These are phyloP conservation scores for Notiomystis cincta DNA, from an alignment of 2,113 vertebrate species.

Conservation along the genomic window DNA sequence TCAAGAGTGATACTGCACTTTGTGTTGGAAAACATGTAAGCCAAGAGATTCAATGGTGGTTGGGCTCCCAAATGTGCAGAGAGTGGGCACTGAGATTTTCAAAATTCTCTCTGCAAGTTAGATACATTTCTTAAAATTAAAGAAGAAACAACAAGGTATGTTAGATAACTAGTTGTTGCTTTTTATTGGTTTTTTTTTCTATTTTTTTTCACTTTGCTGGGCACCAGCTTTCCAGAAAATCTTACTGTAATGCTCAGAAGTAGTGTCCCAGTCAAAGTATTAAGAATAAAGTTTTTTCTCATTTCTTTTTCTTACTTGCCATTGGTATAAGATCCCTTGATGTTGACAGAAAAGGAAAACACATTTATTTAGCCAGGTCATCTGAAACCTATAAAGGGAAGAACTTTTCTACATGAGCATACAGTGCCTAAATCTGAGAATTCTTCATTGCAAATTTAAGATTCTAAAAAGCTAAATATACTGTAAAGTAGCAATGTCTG, in stretches of 20 bases:
- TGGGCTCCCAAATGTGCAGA: neutral
- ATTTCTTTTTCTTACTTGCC: neutral
- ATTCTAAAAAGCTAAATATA: neutral
- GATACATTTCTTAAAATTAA: neutral
- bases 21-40: neutral
- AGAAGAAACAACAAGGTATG: neutral
- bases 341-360: neutral
- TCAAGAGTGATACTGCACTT: neutral
- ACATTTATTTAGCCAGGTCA: neutral
- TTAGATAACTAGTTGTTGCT: neutral
- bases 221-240: neutral
- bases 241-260: neutral
- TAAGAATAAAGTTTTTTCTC: neutral
- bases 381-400: neutral
- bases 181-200: neutral
- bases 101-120: neutral
- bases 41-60: neutral
- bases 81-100: neutral
- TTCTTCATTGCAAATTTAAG: neutral
- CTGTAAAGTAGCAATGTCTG: neutral
- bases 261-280: neutral
- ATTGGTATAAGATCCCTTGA: neutral
- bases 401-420: neutral
- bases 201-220: neutral
- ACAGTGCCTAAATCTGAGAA: neutral